Conservation (phyloP, 92 coral and sea anemone species). For the Parazoanthus darwini region DNA sequence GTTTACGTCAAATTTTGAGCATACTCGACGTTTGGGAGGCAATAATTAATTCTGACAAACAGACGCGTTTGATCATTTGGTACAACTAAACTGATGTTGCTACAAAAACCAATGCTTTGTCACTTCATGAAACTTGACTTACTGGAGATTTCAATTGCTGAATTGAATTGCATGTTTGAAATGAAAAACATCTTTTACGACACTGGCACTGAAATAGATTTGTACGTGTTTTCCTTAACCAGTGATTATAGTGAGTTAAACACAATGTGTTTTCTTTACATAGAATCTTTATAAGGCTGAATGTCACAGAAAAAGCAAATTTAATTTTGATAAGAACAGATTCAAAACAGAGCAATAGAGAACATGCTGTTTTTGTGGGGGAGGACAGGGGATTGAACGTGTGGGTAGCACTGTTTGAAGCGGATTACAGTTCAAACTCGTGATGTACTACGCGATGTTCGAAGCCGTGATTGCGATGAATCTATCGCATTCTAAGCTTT, state of each 20-base stretch:
- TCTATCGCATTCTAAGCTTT: too few relatives aligned
- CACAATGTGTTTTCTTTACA: background rate
- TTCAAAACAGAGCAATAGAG: background rate
- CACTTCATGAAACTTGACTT: background rate
- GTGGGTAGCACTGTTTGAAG: too few relatives aligned
- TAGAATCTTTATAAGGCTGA: background rate
- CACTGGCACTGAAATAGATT: background rate
- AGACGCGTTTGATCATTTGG: too few relatives aligned
- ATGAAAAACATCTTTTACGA: background rate
- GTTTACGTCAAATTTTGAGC: too few relatives aligned
- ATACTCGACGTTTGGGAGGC: too few relatives aligned
- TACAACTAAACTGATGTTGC: too few relatives aligned
- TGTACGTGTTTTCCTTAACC: too few relatives aligned
- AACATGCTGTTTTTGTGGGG: background rate
- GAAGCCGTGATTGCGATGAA: too few relatives aligned
- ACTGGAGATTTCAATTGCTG: too few relatives aligned
- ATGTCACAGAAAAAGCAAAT: background rate
- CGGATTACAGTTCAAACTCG: too few relatives aligned
- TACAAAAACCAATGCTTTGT: background rate
- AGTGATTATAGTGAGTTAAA: background rate
- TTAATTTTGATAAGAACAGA: background rate
- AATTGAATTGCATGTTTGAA: background rate
- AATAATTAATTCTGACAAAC: too few relatives aligned
- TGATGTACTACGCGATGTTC: too few relatives aligned
- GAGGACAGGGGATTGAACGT: background rate